A percentile compares a stretch with the other conserved stretches of the same genome.
Conservation (phyloP, 2,797 vertebrate species). For the Eupleurogrammus muticus region DNA sequence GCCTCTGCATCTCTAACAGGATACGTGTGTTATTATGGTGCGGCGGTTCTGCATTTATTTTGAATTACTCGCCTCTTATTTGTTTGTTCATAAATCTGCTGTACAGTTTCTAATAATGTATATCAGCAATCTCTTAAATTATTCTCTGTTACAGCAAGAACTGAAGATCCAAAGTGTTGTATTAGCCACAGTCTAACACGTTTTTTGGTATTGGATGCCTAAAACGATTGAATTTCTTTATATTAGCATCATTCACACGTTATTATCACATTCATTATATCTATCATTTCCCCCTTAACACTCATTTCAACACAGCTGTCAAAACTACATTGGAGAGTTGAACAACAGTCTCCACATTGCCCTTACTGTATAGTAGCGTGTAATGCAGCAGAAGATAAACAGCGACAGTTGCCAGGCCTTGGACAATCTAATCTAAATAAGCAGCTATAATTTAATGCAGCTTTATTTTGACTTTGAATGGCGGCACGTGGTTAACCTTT, state of each 20-base stretch:
- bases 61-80: slow-evolving; percentile 5
- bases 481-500: no score
- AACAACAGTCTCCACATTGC: background rate
- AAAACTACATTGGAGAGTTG: background rate
- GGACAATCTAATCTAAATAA: no score
- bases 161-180: background rate
- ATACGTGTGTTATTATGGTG: slow-evolving; percentile 19
- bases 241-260: background rate
- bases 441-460: no score
- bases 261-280: background rate
- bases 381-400: background rate
- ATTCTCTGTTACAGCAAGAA: background rate
- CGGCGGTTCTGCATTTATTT: slow-evolving; percentile 39
- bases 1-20: slow-evolving; percentile 51
- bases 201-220: background rate
- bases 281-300: background rate
- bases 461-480: no score
- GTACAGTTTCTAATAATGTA: background rate
- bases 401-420: background rate
- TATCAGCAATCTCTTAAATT: slow-evolving; percentile 2
- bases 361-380: no score
- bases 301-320: background rate
- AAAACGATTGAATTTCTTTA: background rate
- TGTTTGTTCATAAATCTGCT: background rate
- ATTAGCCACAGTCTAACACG: slow-evolving; percentile 3